Evolutionary conservation across 2,113 vertebrate genomes (phyloP).

Genomic region (Oryzias woworae): DNA sequence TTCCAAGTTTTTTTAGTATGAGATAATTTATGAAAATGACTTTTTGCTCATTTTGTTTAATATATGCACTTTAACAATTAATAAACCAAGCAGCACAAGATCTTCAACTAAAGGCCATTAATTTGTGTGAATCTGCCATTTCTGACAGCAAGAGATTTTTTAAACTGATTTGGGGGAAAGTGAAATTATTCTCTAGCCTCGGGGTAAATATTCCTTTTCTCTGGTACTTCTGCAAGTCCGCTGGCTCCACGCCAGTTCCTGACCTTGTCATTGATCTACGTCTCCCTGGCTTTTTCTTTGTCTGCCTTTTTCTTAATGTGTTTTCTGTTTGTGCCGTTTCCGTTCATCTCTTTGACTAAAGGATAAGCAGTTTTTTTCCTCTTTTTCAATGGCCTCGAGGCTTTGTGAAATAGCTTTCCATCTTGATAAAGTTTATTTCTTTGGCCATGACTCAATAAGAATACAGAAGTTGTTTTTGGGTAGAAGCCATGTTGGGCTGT

Average conservation of each 20-base stretch:
- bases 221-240: slow-evolving; percentile 67
- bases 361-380: slow-evolving; percentile 28
- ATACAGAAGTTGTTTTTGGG: neutral
- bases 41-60: slow-evolving; percentile 87
- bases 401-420: slow-evolving; percentile 28
- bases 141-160: slow-evolving; percentile 82
- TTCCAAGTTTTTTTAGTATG: slow-evolving; percentile 64
- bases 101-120: slow-evolving; percentile 84
- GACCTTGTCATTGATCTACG: slow-evolving; percentile 80
- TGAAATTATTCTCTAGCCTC: slow-evolving; percentile 85
- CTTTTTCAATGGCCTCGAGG: slow-evolving; percentile 42
- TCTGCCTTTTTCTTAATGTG: slow-evolving; percentile 27
- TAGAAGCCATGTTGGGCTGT: no score
- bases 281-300: slow-evolving; percentile 39
- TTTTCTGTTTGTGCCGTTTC: slow-evolving; percentile 51
- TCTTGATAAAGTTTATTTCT: slow-evolving; percentile 27
- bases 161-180: slow-evolving; percentile 82
- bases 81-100: slow-evolving; percentile 80
- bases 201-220: slow-evolving; percentile 82
- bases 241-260: slow-evolving; percentile 55
- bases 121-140: slow-evolving; percentile 83
- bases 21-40: slow-evolving; percentile 85
- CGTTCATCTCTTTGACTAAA: slow-evolving; percentile 45
- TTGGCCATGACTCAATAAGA: neutral
- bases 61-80: slow-evolving; percentile 87